Conservation (phyloP, 2,113 vertebrate genomes). For the Percina caprodes region DNA sequence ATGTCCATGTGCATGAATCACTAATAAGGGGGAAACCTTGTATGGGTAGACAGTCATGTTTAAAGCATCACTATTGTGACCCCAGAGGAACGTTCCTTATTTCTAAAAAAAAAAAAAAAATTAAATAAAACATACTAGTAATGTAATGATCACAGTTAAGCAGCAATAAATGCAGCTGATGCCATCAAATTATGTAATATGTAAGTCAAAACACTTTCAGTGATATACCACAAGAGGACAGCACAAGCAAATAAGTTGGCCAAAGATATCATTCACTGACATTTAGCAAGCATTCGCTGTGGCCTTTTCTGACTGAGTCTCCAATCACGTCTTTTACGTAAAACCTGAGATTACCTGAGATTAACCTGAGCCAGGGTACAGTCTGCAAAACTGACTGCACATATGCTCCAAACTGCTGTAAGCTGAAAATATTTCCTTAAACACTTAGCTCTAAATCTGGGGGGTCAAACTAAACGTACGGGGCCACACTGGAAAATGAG, state of each 20-base stretch:
- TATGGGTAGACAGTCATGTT: neutral
- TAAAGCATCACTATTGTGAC: neutral
- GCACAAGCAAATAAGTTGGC: constrained; percentile 3
- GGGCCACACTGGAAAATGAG: no score
- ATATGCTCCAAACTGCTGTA: neutral
- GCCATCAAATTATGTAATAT: neutral
- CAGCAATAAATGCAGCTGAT: neutral
- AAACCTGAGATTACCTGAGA: neutral
- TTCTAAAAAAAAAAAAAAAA: neutral
- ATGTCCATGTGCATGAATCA: neutral
- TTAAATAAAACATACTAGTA: neutral
- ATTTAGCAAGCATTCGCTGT: neutral
- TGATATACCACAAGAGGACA: constrained; percentile 15
- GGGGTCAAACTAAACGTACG: no score
- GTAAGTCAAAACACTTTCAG: neutral
- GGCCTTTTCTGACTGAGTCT: neutral
- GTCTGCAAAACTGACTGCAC: neutral
- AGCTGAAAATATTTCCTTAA: neutral
- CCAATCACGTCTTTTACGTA: neutral
- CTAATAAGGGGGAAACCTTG: no score
- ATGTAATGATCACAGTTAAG: neutral
- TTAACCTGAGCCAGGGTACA: neutral
- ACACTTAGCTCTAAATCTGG: no score
- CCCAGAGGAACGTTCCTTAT: neutral
- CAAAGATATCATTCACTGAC: neutral